Evolutionary conservation across 2,113 vertebrate species (phyloP), one percentile per base, ranked within the genome.

Genomic region (Limanda limanda): DNA sequence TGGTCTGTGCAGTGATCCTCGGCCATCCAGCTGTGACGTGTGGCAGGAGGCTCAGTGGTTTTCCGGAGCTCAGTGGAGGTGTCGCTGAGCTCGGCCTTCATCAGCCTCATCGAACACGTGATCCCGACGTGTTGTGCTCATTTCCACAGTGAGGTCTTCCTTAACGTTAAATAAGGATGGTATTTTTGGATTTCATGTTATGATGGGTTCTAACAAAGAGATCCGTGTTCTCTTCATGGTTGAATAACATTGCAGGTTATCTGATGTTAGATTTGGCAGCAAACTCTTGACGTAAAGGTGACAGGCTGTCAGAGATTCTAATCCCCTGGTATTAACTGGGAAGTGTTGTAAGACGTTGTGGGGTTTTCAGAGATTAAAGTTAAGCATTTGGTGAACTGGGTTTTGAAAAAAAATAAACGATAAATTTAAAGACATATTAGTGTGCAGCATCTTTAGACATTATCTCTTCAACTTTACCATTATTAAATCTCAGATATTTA

Each of bases 21-120:
- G 1, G 42, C 42, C 74, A 66, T 83, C 25, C 5, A 71, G 65
- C 25, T 63, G 6, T 21, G 55, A 47, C 54, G 71, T 82, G 74
- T 71, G 31, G 31, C 31, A 31, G 6, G 31, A 85, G 20, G 51
- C 68, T 60, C 35, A 37, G 72, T 63, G 59, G 31, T 31, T 70
- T 79, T 76, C 14, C 37, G 27, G 40, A 58, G 74, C 63, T 86
- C 79, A 82, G 61, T 78, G 17, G 73, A 86, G 76, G 80, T 76
- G 81, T 80, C 80, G 69, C 71, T 81, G 78, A 79, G 37, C 51
- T 63, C 71, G 35, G 20, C 14, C 47, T 63, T 74, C 57, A 8
- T 64, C 64, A 79, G 86, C 31, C 14, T 4, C 31, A 70, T 56
- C 68, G 47, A 52, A 74, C 35, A 74, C 35, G 27, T 68, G 63